Evolutionary conservation across 2,113 vertebrate species (phyloP).

Genomic region (Brachypodius melanocephalos): DNA sequence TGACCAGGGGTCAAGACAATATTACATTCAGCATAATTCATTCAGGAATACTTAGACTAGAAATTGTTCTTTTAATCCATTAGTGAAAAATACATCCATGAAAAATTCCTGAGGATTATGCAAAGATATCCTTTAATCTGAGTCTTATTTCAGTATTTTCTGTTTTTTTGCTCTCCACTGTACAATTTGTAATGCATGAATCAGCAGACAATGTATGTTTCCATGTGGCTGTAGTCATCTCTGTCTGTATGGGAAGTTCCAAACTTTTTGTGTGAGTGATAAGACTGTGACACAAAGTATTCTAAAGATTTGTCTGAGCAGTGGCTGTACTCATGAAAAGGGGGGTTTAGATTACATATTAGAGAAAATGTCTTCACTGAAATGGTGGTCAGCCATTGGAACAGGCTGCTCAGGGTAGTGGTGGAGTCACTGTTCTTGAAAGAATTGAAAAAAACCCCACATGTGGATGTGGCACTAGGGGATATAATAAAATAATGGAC

Average conservation of each 20-base stretch:
- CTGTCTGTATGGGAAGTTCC: background rate
- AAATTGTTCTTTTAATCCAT: slow-evolving; percentile 33
- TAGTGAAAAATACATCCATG: slow-evolving; percentile 21
- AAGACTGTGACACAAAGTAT: slow-evolving; percentile 52
- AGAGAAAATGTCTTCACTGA: background rate
- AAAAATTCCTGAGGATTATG: background rate
- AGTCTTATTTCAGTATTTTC: slow-evolving; percentile 23
- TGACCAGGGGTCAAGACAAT: slow-evolving; percentile 73
- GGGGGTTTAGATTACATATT: background rate
- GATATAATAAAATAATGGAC: background rate
- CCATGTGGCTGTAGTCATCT: background rate
- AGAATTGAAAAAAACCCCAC: background rate
- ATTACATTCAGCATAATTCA: slow-evolving; percentile 67
- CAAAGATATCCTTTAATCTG: slow-evolving; percentile 9
- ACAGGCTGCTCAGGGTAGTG: background rate
- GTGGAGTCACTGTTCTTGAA: background rate
- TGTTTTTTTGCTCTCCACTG: slow-evolving; percentile 67
- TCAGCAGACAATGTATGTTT: slow-evolving; percentile 44
- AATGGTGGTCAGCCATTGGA: background rate
- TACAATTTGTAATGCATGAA: slow-evolving; percentile 66
- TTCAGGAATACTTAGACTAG: slow-evolving; percentile 50
- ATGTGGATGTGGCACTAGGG: background rate
- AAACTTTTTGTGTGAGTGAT: slow-evolving; percentile 36
- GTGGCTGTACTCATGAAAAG: background rate
- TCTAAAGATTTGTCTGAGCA: slow-evolving; percentile 62